Base-by-base conservation (phyloP, 2,888 invertebrate species). In the Leptopilina drosophilae region DNA sequence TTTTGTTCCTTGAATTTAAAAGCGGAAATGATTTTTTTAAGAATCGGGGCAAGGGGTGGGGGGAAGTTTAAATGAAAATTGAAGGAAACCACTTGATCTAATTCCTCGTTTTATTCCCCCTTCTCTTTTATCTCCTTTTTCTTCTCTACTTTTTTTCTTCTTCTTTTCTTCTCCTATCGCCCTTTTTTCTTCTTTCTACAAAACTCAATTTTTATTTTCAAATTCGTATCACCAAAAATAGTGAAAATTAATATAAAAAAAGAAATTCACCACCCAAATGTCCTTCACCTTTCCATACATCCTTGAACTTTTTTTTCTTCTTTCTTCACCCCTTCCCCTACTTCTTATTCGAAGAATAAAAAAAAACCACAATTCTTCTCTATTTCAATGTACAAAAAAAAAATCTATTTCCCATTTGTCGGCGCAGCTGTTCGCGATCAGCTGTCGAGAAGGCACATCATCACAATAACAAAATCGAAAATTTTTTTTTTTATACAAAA, bases 381-480 rank as follows among this genome's bases (percentile, higher is more conserved):
- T 20, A 6, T 73, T 33, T 33, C 56, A n/a, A 3, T 42, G 42
- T 8, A 20, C 1, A 20, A 42, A 8, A 20, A 42, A 8, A 42
- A 20, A 15, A 12, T 20, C 4, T 46, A 49, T 69, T 49, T 12
- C 69, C 56, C 56, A 73, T 73, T 33, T 26, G 8, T 73, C 49
- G 46, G 15, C 49, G 49, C 33, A 53, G 56, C n/a, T 33, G 11
- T 26, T 14, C 26, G n/a, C 46, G 26, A 73, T 56, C 73, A 73
- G 73, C 73, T 73, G 73, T 73, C 53, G 8, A 12, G 56, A 73
- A 73, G 56, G 56, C 53, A 56, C 49, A 4, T 49, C 49, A 4
- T 49, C 49, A 11, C 49, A 11, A 9, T 49, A 73, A 56, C 49
- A 20, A 26, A 69, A 12, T 49, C 20, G 20, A 20, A 20, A 1